Conservation (phyloP, 2,797 vertebrate genomes). For the Neomorphus geoffroyi region DNA sequence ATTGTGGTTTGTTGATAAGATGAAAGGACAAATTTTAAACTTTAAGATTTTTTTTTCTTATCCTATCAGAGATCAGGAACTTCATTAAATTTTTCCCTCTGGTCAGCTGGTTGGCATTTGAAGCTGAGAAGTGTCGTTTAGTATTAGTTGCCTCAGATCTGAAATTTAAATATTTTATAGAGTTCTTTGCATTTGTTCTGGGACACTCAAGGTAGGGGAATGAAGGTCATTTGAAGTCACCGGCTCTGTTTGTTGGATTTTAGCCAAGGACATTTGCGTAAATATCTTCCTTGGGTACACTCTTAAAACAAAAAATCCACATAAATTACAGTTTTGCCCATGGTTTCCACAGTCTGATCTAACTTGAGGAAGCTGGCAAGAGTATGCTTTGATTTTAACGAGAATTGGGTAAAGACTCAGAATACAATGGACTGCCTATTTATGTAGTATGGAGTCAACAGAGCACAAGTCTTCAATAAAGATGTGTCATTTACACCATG, state of each 20-base stretch:
- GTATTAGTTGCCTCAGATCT: neutral
- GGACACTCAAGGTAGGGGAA: neutral
- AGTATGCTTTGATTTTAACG: neutral
- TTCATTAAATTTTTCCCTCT: neutral
- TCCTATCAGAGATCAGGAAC: neutral
- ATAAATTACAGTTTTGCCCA: neutral
- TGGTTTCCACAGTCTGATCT: neutral
- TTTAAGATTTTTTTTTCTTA: neutral
- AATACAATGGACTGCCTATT: neutral
- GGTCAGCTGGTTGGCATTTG: neutral
- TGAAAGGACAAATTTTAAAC: constrained; percentile 23
- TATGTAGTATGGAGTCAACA: neutral
- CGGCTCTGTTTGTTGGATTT: neutral
- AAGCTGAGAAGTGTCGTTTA: neutral
- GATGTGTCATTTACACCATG: neutral
- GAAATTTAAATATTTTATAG: neutral
- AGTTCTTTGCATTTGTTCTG: neutral
- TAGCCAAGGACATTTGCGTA: neutral
- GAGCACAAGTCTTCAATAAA: neutral
- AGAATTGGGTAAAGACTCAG: neutral
- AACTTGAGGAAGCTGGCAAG: neutral
- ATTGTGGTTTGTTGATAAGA: neutral
- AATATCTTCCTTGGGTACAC: neutral
- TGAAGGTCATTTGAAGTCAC: neutral
- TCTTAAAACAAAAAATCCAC: neutral